Evolutionary conservation across 2,113 vertebrate genomes (phyloP), one percentile per base, ranked within the genome.

Genomic region (Pycnonotus jocosus): DNA sequence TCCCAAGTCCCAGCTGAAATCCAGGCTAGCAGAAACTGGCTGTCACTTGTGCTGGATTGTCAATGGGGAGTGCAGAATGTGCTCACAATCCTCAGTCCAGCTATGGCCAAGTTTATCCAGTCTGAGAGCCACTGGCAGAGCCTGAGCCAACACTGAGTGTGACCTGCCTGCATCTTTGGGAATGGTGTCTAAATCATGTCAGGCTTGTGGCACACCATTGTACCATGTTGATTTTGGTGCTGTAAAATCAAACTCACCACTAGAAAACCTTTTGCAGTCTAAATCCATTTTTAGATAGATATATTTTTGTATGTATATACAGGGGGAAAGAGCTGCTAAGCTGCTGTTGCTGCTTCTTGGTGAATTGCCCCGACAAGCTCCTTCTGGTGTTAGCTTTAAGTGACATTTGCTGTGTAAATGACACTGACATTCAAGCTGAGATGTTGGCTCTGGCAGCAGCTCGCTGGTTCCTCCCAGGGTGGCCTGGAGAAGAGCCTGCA

Each of bases 391-490:
- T 95, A 68, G 82, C 85, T 94, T 69, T 73, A 86, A 94, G 82
- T 88, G 95, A 94, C 95, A 97, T 97, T 97, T 96, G 54, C 94
- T 95, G 88, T 97, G 96, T 94, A 97, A 96, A 96, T 96, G 95
- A 90, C 93, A 81, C 76, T 93, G 95, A 95, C 94, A 93, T 96
- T 95, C 93, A 90, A 38, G 93, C 92, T 53, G 95, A 93, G 92
- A 79, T 88, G 86, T 11, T 94, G 94, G 91, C 94, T 94, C 85
- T 71, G 42, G 62, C 84, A 85, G 65, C 0, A 3, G 65, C 78
- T 87, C 48, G 4, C 48, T 84, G 74, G 56, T 93, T 93, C 88
- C 76, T 96, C 33, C 40, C 9, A 16, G 58, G 66, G 71, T 80
- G 68, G 71, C 51, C 48, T 21, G 25, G 86, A 93, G 81, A 71